Evolutionary conservation across 2,113 vertebrate species (phyloP), one percentile per base, ranked within the genome.

Genomic region (Melanotaenia duboulayi): DNA sequence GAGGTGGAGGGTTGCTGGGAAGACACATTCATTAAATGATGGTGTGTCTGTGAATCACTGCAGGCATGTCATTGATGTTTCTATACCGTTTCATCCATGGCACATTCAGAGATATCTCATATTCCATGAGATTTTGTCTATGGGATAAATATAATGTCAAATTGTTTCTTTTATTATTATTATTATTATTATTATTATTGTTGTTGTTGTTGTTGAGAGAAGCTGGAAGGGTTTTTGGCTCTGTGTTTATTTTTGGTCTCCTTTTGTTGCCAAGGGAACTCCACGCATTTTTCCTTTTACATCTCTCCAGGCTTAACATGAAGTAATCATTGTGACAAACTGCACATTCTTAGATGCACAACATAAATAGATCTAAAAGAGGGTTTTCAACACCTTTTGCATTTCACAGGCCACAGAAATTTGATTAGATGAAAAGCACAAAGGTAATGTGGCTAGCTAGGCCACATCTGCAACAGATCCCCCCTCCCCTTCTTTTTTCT

Each of bases 31-130:
- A 83, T 81, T 77, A 80, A 49, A 71, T 37, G 61, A 85, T 77
- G 76, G 64, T 65, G 55, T 78, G 63, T 37, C 23, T 74, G 71
- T 83, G 78, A 87, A 69, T 87, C 76, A 89, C 66, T 19, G 65
- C 71, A 57, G 73, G 54, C 56, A 74, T 67, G 40, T 61, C 20
- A 20, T 24, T 24, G 70, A 24, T 6, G 32, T 64, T 57, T 49
- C 17, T 9, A 20, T 32, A 19, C 4, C n/a, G 32, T 35, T 9
- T 7, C 7, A 35, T 35, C 32, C 7, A 1, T 35, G 32, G 32
- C 32, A 35, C 1, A 1, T 35, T 7, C 32, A 35, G 32, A 5
- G 8, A 9, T 9, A 9, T 35, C 32, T 35, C 28, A 28, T 35
- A 7, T 65, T n/a, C 49, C 65, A 20, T 58, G 14, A 7, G 23